These are phyloP conservation scores for Cremastinae sp. DNA, from an alignment of 2,888 invertebrate species.

Conservation along the genomic window DNA sequence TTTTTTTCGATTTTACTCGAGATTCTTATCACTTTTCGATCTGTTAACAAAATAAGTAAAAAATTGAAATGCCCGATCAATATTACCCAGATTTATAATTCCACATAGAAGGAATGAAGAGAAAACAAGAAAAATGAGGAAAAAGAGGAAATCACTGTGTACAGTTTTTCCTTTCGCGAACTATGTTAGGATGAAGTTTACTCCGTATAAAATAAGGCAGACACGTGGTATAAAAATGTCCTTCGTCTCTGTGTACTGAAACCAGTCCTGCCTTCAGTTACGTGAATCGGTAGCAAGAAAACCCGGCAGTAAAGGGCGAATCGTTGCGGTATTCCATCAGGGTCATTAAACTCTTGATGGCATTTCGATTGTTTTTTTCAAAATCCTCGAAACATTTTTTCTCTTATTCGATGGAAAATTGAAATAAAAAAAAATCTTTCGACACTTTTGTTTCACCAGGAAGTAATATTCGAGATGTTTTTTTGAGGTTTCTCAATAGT, in stretches of 20 bases:
- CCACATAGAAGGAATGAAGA: slow-evolving; percentile 7
- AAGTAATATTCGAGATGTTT: not conserved
- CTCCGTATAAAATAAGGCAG: slow-evolving; percentile 18
- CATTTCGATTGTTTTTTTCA: slow-evolving; percentile 51
- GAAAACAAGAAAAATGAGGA: not conserved
- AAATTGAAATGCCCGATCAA: slow-evolving; percentile 1
- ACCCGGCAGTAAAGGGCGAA: slow-evolving; percentile 67
- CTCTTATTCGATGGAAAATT: not conserved
- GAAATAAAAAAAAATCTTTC: not conserved
- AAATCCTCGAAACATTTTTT: too few species aligned
- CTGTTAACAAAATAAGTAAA: not conserved
- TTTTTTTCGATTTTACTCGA: slow-evolving; percentile 19
- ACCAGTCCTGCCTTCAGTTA: slow-evolving; percentile 66
- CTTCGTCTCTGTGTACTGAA: slow-evolving; percentile 60
- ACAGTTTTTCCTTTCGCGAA: slow-evolving; percentile 24
- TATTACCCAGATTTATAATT: too few species aligned
- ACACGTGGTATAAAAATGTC: slow-evolving; percentile 43
- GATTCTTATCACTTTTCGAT: slow-evolving; percentile 16
- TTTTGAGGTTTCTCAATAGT: not conserved
- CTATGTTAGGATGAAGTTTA: slow-evolving; percentile 36
- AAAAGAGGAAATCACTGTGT: too few species aligned
- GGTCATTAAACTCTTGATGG: slow-evolving; percentile 68
- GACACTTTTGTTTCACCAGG: not conserved
- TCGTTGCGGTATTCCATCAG: slow-evolving; percentile 58
- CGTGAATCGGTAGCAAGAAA: slow-evolving; percentile 65